phyloP scores from a whole-genome alignment of 2,113 vertebrate species.

The Tragelaphus strepsiceros region DNA sequence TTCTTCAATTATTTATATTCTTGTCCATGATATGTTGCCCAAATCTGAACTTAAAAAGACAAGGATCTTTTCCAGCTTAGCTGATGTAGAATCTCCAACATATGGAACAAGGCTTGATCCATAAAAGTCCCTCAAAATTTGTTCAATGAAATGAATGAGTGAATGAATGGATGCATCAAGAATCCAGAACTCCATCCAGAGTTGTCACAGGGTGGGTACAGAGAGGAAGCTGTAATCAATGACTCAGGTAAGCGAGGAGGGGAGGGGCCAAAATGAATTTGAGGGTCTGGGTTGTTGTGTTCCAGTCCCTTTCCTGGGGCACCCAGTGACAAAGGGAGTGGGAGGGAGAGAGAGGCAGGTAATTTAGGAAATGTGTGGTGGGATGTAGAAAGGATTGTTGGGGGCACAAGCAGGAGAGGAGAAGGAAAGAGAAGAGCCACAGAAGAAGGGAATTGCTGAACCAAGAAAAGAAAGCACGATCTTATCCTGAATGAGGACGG shows the following conservation, averaged over 20 bases:
- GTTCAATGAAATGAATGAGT: not conserved
- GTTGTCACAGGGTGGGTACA: not conserved
- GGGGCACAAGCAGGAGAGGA: not conserved
- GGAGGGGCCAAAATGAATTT: fast-evolving
- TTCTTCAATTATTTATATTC: not conserved
- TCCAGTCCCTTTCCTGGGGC: not conserved
- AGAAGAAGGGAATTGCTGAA: not conserved
- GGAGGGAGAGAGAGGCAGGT: not conserved
- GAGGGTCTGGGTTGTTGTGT: not conserved
- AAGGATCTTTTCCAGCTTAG: not conserved
- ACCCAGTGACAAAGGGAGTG: not conserved
- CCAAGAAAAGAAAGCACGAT: not conserved
- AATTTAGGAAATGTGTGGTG: not conserved
- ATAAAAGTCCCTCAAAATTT: not conserved
- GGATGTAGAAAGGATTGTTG: not conserved
- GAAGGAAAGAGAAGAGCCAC: too few species aligned
- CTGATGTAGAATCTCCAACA: not conserved
- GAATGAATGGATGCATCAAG: not conserved
- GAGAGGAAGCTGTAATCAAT: fast-evolving
- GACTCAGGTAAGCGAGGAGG: not conserved
- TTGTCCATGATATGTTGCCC: not conserved
- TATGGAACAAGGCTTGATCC: not conserved
- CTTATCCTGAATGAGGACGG: not conserved
- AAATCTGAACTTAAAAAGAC: not conserved
- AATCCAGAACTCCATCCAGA: not conserved